These are phyloP conservation scores for Adelphocoris suturalis DNA, from an alignment of 2,888 invertebrate genomes.

Conservation along the genomic window DNA sequence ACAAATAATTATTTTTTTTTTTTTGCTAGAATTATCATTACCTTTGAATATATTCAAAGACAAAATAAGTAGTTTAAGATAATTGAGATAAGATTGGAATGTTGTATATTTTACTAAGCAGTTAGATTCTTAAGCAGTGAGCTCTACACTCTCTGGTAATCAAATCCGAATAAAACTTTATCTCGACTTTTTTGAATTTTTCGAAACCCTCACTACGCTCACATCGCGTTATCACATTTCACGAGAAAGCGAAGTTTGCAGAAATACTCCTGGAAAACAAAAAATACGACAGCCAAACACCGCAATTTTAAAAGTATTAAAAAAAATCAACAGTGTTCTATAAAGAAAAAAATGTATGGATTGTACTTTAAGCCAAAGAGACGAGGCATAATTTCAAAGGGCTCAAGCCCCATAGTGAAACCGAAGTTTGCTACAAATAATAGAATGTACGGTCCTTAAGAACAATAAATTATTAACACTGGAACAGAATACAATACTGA, in stretches of 20 bases:
- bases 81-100: too few species aligned
- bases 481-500: slow-evolving; percentile 15
- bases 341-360: neutral
- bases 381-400: neutral
- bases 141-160: too few species aligned
- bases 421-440: neutral
- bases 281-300: neutral
- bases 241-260: neutral
- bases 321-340: neutral
- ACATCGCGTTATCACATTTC: neutral
- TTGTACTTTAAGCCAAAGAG: slow-evolving; percentile 4
- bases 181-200: too few species aligned
- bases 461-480: slow-evolving; percentile 10
- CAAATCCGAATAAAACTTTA: too few species aligned
- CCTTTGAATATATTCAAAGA: too few species aligned
- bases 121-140: too few species aligned
- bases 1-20: too few species aligned
- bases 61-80: too few species aligned
- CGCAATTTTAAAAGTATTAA: neutral
- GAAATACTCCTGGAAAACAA: neutral
- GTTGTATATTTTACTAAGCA: too few species aligned
- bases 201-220: too few species aligned
- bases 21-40: too few species aligned
- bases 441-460: neutral
- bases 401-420: neutral